These are phyloP conservation scores for Petrocephalus schoutedeni DNA, from an alignment of 2,797 vertebrate genomes.

Conservation along the genomic window DNA sequence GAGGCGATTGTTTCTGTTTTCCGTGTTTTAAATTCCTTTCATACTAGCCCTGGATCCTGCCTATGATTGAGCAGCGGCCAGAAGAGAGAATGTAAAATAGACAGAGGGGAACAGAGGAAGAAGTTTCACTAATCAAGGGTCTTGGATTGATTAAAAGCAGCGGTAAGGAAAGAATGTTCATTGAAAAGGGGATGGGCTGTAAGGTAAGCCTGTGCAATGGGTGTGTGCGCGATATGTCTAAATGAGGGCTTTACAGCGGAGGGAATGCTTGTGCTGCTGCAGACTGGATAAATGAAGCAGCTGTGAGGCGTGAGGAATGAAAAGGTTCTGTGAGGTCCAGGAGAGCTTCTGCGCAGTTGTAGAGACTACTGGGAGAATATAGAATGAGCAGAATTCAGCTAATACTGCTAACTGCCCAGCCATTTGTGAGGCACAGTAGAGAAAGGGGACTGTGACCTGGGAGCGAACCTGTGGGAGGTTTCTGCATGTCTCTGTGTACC, in stretches of 20 bases:
- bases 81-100: constrained; percentile 18
- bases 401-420: neutral
- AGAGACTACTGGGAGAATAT: neutral
- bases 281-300: neutral
- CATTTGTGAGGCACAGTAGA: neutral
- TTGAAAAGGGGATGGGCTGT: neutral
- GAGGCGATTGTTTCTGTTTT: constrained; percentile 47
- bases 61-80: constrained; percentile 32
- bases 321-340: neutral
- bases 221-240: neutral
- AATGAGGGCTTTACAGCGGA: neutral
- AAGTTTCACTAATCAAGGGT: neutral
- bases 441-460: constrained; percentile 9
- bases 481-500: constrained; percentile 7
- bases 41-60: constrained; percentile 44
- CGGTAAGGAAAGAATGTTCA: neutral
- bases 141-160: neutral
- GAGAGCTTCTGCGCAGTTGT: neutral
- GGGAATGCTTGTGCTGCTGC: neutral
- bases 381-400: neutral
- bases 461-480: constrained; percentile 6
- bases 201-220: constrained; percentile 13
- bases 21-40: constrained; percentile 51
- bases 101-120: neutral
- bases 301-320: neutral